Evolutionary conservation across 2,797 vertebrate genomes (phyloP).

Genomic region (Phylloscopus collybita): DNA sequence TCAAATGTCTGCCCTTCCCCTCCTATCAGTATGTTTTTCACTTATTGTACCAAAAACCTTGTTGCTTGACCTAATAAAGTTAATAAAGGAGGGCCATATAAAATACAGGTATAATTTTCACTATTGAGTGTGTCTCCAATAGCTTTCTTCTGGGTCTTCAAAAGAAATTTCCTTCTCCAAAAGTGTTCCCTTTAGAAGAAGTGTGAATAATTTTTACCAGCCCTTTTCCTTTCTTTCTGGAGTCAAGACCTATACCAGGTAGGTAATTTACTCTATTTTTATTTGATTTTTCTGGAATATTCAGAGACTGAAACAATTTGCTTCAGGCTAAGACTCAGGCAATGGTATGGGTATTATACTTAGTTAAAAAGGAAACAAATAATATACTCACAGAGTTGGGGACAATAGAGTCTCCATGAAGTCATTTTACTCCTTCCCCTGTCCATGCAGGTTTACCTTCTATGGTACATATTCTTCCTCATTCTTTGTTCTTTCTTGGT

Average conservation of each 20-base stretch:
- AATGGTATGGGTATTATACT: not conserved
- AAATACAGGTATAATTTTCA: not conserved
- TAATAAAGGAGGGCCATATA: not conserved
- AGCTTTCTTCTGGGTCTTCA: not conserved
- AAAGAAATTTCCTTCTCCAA: not conserved
- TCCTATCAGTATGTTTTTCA: not conserved
- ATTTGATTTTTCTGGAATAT: not conserved
- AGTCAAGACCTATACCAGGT: not conserved
- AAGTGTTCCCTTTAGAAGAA: not conserved
- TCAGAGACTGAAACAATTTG: not conserved
- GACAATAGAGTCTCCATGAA: not conserved
- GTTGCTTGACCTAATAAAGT: not conserved
- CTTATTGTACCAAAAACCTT: not conserved
- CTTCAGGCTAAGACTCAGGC: not conserved
- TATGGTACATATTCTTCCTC: not conserved
- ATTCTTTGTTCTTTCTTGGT: not conserved
- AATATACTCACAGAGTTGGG: not conserved
- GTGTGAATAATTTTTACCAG: not conserved
- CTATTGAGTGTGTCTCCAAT: not conserved
- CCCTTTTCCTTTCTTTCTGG: not conserved
- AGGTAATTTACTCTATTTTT: not conserved
- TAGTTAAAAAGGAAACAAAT: not conserved
- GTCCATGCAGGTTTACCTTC: not conserved
- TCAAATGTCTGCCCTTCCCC: not conserved
- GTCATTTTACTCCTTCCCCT: not conserved